Evolutionary conservation across 2,113 vertebrate genomes (phyloP), one percentile per base, ranked within the genome.

Genomic region (Hydrolagus affinis): DNA sequence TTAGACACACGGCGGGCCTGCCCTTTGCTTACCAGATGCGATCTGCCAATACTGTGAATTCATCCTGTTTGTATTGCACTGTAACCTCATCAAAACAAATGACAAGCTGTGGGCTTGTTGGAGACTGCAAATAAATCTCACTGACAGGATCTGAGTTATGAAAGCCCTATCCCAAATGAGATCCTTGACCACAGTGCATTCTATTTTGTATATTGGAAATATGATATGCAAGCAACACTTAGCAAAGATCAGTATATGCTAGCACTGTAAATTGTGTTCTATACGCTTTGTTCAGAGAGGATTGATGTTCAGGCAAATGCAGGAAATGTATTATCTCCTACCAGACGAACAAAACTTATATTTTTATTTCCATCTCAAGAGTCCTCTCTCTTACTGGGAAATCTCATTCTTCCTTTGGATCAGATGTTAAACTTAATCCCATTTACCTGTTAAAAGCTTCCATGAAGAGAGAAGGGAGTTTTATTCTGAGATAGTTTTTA

Each of bases 61-160:
- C 19, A 83, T 30, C 28, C 57, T 77, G 57, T 83, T 83, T 83
- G 62, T 66, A 19, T 21, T 1, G 25, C 32, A 62, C 30, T 62
- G 19, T 11, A 17, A 64, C 64, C 21, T 15, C 62, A 66, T 83
- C 78, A 66, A 83, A 83, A 68, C 66, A 83, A 83, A 83, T 83
- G 66, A 62, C 62, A 64, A 28, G 12, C 66, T 60, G 21, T 15
- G 30, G 62, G 17, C 25, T 28, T 66, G 62, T 8, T 32, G 25
- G 78, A 66, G 78, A 66, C 62, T 32, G 11, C 78, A 83, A 83
- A 83, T 83, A 66, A 83, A 83, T 83, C 60, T 83, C 30, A 3
- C 8, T 83, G 78, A 83, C 78, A 83, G 78, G 60, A 60, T 32
- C 66, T 64, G 60, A 83, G 23, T 83, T 83, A 9, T 28, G 32